Conservation (phyloP, 1,140 invertebrate species). For the Drosophila tristis region DNA sequence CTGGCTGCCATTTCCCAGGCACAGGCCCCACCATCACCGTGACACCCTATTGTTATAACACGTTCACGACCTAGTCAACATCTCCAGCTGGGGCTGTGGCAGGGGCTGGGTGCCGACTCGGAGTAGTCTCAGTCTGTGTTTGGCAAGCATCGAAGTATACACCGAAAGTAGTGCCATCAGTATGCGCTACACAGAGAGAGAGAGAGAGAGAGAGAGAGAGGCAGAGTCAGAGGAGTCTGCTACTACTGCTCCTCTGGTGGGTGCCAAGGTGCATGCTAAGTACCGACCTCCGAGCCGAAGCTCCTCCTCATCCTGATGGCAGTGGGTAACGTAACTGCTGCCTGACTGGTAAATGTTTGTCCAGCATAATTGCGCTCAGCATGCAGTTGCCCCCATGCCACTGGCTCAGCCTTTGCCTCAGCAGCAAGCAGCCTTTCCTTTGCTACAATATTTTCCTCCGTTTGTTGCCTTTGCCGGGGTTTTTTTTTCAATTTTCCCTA, state of each 20-base stretch:
- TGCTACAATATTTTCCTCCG: conserved; percentile 30
- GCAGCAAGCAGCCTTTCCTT: conserved; percentile 27
- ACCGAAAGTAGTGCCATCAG: conserved; percentile 56
- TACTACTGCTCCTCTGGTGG: conserved; percentile 13
- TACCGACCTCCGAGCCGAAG: conserved; percentile 44
- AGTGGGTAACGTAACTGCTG: conserved; percentile 11
- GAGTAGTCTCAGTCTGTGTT: conserved; percentile 56
- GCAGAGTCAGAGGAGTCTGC: background rate
- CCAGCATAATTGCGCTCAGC: conserved; percentile 82
- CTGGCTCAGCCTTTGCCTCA: background rate
- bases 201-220: conserved; percentile 35
- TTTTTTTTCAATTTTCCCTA: conserved; percentile 30
- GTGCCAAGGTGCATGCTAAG: conserved; percentile 77
- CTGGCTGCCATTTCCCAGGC: background rate
- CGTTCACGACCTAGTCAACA: conserved; percentile 68
- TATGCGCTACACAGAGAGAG: conserved; percentile 16
- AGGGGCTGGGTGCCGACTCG: conserved; percentile 20
- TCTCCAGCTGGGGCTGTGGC: conserved; percentile 36
- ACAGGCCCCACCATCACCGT: conserved; percentile 24
- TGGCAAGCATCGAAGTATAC: conserved; percentile 68
- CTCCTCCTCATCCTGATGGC: no score
- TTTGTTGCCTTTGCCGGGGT: conserved; percentile 3
- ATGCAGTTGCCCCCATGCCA: conserved; percentile 67
- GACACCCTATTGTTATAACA: conserved; percentile 81
- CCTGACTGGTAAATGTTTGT: conserved; percentile 75